Evolutionary conservation across 1,140 invertebrate genomes (phyloP), one percentile per base, ranked within the genome.

Genomic region (Coelopa frigida): DNA sequence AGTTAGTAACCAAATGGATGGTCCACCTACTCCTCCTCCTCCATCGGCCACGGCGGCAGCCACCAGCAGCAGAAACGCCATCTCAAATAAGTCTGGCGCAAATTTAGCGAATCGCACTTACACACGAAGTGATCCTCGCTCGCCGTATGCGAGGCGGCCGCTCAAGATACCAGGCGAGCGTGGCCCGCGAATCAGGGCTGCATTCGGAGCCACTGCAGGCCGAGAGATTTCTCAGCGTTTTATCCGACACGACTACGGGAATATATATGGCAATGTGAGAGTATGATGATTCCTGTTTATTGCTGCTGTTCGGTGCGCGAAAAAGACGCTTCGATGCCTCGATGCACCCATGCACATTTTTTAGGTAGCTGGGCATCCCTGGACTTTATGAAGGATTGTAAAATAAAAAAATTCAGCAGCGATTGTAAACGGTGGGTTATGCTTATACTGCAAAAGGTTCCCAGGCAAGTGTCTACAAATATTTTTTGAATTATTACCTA

Each of bases 1-100:
- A 63, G 60, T 63, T 63, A 63, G 60, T 63, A 63, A 63, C 58
- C 60, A 62, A 62, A 62, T 59, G 60, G 59, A 62, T 59, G 60
- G 56, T 63, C 60, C 60, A 61, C 60, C 60, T 63, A 63, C 60
- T 62, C 60, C 24, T 61, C 58, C 61, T 63, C 56, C 57, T 55
- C 58, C 56, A 60, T 52, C 55, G 50, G 60, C 60, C 59, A 12
- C 36, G 12, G 36, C 15, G 5, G 20, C 36, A 43, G 54, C 57
- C 48, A 37, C 46, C 57, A 46, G 47, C 53, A 54, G 48, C 55
- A 49, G 54, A 46, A 47, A 48, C 57, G 47, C 47, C 55, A 52
- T 43, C 49, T 23, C 22, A 23, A 21, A 20, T 38, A 23, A 38
- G 24, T 38, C 24, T 38, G 36, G 17, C 18, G 20, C n/a, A n/a